Evolutionary conservation across 2,888 invertebrate species (phyloP).

Genomic region (Cordylochernes scorpioides): DNA sequence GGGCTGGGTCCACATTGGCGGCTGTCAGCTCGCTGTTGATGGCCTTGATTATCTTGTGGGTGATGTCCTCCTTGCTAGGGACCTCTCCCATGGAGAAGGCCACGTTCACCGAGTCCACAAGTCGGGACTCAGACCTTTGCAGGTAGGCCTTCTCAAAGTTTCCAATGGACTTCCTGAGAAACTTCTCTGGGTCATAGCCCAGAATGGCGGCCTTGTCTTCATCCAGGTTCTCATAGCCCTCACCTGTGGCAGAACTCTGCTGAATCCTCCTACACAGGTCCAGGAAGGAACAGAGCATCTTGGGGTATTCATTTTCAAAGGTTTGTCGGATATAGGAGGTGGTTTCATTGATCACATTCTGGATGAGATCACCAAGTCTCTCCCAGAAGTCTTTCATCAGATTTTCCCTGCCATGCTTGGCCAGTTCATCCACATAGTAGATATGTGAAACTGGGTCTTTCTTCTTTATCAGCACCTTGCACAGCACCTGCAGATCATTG

Average conservation of each 20-base stretch:
- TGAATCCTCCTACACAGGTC: conserved; percentile 44
- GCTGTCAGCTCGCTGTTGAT: conserved; percentile 44
- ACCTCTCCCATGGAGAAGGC: conserved; percentile 41
- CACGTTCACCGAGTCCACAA: conserved; percentile 55
- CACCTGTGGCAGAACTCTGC: conserved; percentile 13
- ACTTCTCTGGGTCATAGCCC: conserved; percentile 23
- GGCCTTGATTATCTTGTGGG: conserved; percentile 5
- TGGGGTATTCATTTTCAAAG: conserved; percentile 62
- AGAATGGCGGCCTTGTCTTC: background rate
- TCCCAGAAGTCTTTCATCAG: background rate
- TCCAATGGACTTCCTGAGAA: conserved; percentile 27
- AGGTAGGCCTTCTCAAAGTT: conserved; percentile 60
- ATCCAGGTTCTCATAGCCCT: background rate
- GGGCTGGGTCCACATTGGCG: conserved; percentile 49
- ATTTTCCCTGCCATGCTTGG: conserved; percentile 2
- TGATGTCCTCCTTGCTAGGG: conserved; percentile 41
- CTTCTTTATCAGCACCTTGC: conserved; percentile 28
- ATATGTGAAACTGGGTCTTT: conserved; percentile 27
- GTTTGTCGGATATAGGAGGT: too few species aligned
- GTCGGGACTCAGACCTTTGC: conserved; percentile 48
- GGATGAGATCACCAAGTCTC: background rate
- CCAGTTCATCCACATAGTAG: conserved; percentile 29
- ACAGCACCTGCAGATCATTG: conserved; percentile 25
- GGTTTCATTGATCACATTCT: too few species aligned
- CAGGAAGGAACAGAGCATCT: conserved; percentile 47